Conservation (phyloP, 2,113 vertebrate genomes). For the Chionis minor region DNA sequence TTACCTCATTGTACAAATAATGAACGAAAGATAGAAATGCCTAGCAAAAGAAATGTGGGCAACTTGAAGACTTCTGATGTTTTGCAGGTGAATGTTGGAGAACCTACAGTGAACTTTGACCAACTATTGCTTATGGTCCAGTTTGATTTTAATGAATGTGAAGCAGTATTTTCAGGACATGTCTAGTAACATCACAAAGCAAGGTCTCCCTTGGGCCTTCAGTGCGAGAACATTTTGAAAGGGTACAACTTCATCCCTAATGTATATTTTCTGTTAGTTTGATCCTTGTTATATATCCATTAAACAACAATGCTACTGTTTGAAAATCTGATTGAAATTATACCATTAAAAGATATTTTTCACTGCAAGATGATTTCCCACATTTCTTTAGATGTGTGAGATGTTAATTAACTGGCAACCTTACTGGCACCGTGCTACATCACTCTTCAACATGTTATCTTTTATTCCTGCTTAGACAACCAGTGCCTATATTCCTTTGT, state of each 20-base stretch:
- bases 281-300: not conserved
- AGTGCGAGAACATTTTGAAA: not conserved
- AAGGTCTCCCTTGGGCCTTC: not conserved
- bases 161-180: not conserved
- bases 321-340: not conserved
- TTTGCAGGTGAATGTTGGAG: not conserved
- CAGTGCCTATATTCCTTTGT: not conserved
- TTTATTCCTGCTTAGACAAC: not conserved
- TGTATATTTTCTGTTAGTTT: not conserved
- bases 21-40: not conserved
- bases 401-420: not conserved
- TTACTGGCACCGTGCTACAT: not conserved
- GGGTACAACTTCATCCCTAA: not conserved
- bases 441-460: not conserved
- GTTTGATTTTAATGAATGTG: not conserved
- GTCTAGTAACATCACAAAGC: not conserved
- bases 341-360: not conserved
- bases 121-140: not conserved
- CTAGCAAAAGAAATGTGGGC: not conserved
- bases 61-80: not conserved
- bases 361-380: not conserved
- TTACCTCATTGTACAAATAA: not conserved
- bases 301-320: not conserved
- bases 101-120: not conserved
- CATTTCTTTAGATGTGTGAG: not conserved